Percentiles rank a stretch among this genome's conserved stretches.
These are phyloP conservation scores for Platyscapa corneri DNA, from an alignment of 1,140 invertebrate species.

Conservation along the genomic window DNA sequence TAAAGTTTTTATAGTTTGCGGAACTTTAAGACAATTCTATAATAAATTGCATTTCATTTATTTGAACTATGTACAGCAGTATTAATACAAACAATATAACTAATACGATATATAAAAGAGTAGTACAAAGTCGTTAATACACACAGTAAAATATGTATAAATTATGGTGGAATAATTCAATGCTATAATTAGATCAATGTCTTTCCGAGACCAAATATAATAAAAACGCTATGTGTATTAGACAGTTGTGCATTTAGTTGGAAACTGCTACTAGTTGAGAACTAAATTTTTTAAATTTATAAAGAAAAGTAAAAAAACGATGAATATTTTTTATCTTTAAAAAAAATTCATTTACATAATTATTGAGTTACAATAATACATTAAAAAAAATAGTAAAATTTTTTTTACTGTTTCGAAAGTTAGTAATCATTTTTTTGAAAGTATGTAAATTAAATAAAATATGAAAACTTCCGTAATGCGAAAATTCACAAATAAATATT, in stretches of 20 bases:
- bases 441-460: too few relatives aligned
- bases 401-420: too few relatives aligned
- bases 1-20: too few relatives aligned
- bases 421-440: too few relatives aligned
- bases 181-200: slow-evolving; percentile 71
- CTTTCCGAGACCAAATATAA: slow-evolving; percentile 35
- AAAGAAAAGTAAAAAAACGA: not conserved
- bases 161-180: slow-evolving; percentile 57
- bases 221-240: not conserved
- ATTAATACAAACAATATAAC: not conserved
- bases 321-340: not conserved
- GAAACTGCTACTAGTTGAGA: not conserved
- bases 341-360: not conserved
- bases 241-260: not conserved
- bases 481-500: too few relatives aligned
- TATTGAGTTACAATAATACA: not conserved
- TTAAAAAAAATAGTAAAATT: too few relatives aligned
- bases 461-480: too few relatives aligned
- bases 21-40: not conserved
- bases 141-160: slow-evolving; percentile 6
- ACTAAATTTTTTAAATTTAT: slow-evolving; percentile 18
- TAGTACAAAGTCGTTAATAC: not conserved
- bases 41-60: slow-evolving; percentile 33
- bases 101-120: not conserved
- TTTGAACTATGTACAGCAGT: not conserved